Evolutionary conservation across 2,888 invertebrate genomes (phyloP).

Genomic region (Trichogramma evanescens): DNA sequence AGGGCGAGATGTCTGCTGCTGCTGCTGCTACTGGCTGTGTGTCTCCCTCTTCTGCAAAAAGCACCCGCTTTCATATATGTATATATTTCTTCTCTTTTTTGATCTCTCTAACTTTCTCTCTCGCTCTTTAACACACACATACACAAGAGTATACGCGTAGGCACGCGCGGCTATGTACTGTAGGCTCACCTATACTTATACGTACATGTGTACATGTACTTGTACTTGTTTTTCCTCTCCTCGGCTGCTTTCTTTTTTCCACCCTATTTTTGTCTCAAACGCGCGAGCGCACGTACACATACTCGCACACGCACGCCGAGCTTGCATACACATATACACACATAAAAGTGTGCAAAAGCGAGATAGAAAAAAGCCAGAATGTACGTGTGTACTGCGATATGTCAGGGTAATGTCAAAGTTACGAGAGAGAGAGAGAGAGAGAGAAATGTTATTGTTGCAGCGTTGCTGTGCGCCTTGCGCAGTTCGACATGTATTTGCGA

Average conservation of each 20-base stretch:
- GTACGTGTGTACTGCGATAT: background rate
- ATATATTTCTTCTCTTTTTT: slow-evolving; percentile 21
- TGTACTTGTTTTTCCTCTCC: slow-evolving; percentile 12
- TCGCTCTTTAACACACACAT: slow-evolving; percentile 1
- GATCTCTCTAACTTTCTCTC: slow-evolving; percentile 15
- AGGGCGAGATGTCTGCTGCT: slow-evolving; percentile 49
- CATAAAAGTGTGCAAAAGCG: slow-evolving; percentile 2
- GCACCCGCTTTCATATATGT: slow-evolving; percentile 14
- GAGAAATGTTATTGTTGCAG: too few relatives aligned
- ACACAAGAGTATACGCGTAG: too few relatives aligned
- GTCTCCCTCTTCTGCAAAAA: slow-evolving; percentile 17
- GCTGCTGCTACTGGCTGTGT: slow-evolving; percentile 38
- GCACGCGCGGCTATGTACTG: background rate
- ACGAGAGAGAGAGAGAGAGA: background rate
- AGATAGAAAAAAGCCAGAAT: background rate
- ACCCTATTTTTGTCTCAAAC: slow-evolving; percentile 13
- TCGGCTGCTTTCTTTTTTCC: slow-evolving; percentile 10
- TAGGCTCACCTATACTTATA: too few relatives aligned
- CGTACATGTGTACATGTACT: background rate
- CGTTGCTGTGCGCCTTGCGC: too few relatives aligned
- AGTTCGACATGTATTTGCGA: too few relatives aligned
- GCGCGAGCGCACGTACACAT: too few relatives aligned
- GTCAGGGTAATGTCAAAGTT: slow-evolving; percentile 14
- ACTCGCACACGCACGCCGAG: too few relatives aligned
- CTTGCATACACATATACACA: slow-evolving; percentile 1